These are phyloP conservation scores for Vanacampus margaritifer DNA, from an alignment of 2,113 vertebrate species.

Conservation along the genomic window DNA sequence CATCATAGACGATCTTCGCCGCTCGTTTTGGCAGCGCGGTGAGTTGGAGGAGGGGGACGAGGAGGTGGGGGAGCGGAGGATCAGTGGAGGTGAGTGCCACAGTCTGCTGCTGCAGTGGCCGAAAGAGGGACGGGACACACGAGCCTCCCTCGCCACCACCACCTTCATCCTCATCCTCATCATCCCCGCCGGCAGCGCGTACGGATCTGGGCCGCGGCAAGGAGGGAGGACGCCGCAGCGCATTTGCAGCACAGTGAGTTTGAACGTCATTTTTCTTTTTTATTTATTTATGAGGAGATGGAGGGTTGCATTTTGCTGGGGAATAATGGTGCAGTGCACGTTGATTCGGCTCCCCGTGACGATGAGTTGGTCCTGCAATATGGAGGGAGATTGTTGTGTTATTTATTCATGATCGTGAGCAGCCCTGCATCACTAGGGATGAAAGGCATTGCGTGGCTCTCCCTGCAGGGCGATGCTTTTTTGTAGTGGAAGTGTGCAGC, in stretches of 20 bases:
- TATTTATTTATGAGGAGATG: background rate
- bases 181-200: slow-evolving; percentile 11
- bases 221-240: slow-evolving; percentile 24
- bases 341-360: background rate
- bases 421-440: background rate
- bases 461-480: background rate
- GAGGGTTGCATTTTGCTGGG: background rate
- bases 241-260: slow-evolving; percentile 53
- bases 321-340: slow-evolving; percentile 57
- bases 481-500: background rate
- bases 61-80: slow-evolving; percentile 32
- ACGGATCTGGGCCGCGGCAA: background rate
- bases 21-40: slow-evolving; percentile 51
- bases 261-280: background rate
- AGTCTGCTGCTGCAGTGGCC: slow-evolving; percentile 61
- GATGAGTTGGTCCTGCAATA: slow-evolving; percentile 26
- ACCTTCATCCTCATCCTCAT: slow-evolving; percentile 30
- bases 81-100: slow-evolving; percentile 48
- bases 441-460: background rate
- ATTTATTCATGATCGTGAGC: slow-evolving; percentile 12
- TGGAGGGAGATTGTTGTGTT: slow-evolving; percentile 22
- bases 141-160: slow-evolving; percentile 28
- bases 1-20: slow-evolving; percentile 40
- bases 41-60: slow-evolving; percentile 32
- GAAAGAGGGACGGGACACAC: slow-evolving; percentile 37